Evolutionary conservation across 2,888 invertebrate species (phyloP), one percentile per base, ranked within the genome.

Genomic region (Drosophila mimica): DNA sequence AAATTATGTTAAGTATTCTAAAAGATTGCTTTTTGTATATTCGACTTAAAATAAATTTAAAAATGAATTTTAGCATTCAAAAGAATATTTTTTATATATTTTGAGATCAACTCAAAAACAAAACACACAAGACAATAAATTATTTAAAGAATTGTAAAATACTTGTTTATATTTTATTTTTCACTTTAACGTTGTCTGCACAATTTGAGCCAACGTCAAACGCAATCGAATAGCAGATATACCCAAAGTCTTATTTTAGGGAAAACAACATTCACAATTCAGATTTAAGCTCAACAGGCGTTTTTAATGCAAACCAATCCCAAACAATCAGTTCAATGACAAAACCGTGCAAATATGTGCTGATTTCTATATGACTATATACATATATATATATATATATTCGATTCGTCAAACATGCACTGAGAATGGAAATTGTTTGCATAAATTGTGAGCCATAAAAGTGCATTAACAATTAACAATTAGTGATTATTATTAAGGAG

Each of bases 361-460:
- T 53, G 57, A 34, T 56, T 64, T 40, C 6, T 40, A 40, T 11
- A 54, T 36, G 34, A 28, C 8, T 36, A 36, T 11, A 25, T 28
- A 13, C 13, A 3, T 13, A 0, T 46, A 1, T 20, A 0, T 46
- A 7, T 13, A 46, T 13, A 11, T 43, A 11, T 4, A n/a, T 61
- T 61, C 53, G 51, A 20, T 20, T 46, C 13, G 20, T 15, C 46
- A 46, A 15, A 20, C 46, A 46, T 57, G 65, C 57, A 61, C 59
- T 56, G 57, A 48, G 73, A 74, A 52, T 77, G 58, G 51, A 54
- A 75, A 80, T 58, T 81, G 83, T 76, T 76, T 87, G 87, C 83
- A 87, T 87, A 89, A 81, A 89, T 87, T 85, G 57, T 31, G 40
- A 63, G 56, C 86, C 85, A 82, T 90, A 92, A 90, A 86, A 89